Evolutionary conservation across 1,140 invertebrate genomes (phyloP).

Genomic region (Cydia splendana): DNA sequence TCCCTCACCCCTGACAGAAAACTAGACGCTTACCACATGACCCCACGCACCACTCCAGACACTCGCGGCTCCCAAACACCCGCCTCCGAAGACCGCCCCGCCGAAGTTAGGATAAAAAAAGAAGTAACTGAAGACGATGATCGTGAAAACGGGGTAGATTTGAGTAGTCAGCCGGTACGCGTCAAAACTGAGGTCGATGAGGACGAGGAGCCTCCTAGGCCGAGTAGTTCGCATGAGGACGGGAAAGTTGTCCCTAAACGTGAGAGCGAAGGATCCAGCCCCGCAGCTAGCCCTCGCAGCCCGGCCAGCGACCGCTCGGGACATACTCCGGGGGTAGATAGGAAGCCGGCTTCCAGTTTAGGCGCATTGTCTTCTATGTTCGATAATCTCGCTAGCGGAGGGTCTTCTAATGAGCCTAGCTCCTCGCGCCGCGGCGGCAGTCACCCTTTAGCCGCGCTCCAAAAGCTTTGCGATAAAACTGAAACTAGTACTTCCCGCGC

Average conservation of each 20-base stretch:
- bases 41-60: constrained; percentile 88
- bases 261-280: constrained; percentile 74
- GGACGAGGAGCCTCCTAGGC: constrained; percentile 80
- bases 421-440: constrained; percentile 85
- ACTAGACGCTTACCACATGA: constrained; percentile 83
- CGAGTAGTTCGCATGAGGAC: constrained; percentile 78
- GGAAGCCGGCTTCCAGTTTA: constrained; percentile 86
- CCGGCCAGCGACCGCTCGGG: constrained; percentile 88
- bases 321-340: constrained; percentile 84
- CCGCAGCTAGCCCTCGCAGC: constrained; percentile 83
- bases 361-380: constrained; percentile 94
- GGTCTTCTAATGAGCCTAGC: constrained; percentile 71
- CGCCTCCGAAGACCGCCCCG: constrained; percentile 68
- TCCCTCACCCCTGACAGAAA: constrained; percentile 88
- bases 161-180: constrained; percentile 72
- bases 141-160: constrained; percentile 74
- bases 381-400: constrained; percentile 86
- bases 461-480: constrained; percentile 97
- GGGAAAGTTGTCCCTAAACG: constrained; percentile 64
- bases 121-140: constrained; percentile 77
- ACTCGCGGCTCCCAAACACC: constrained; percentile 80
- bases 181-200: constrained; percentile 81
- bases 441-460: constrained; percentile 94
- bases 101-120: constrained; percentile 77
- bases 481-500: constrained; percentile 83